Evolutionary conservation across 2,113 vertebrate genomes (phyloP).

Genomic region (Cottus gobio): DNA sequence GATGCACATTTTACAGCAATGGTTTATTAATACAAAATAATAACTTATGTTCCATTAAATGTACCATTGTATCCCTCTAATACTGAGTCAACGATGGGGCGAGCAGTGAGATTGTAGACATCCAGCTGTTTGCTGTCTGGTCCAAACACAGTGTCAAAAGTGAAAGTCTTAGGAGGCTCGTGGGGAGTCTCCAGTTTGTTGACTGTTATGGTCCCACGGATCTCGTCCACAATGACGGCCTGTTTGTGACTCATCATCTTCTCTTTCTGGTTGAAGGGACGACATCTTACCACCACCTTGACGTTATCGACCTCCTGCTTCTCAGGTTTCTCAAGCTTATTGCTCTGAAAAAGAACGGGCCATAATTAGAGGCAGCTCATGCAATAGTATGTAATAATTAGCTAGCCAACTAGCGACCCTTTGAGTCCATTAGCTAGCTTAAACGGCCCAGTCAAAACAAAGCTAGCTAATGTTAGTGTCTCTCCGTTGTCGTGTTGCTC

Average conservation of each 20-base stretch:
- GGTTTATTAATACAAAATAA: not conserved
- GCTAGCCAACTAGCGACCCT: rapidly evolving
- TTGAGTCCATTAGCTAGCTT: not conserved
- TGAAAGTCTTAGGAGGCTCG: slow-evolving; percentile 97
- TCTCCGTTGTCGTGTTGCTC: slow-evolving; percentile 31
- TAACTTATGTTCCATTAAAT: not conserved
- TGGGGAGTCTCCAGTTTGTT: slow-evolving; percentile 92
- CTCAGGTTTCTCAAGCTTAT: slow-evolving; percentile 89
- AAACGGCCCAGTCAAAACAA: not conserved
- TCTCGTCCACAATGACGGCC: slow-evolving; percentile 94
- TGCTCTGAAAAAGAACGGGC: slow-evolving; percentile 77
- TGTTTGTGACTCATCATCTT: slow-evolving; percentile 88
- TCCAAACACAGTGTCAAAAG: slow-evolving; percentile 97
- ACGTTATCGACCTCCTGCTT: slow-evolving; percentile 93
- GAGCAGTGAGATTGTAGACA: slow-evolving; percentile 97
- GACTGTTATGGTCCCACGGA: slow-evolving; percentile 95
- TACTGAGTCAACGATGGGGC: slow-evolving; percentile 97
- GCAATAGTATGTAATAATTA: not conserved
- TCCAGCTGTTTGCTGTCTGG: slow-evolving; percentile 98
- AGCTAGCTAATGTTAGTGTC: not conserved
- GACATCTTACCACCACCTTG: slow-evolving; percentile 96
- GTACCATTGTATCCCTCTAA: slow-evolving; percentile 98
- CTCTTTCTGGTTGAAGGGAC: slow-evolving; percentile 95
- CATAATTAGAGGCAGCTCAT: not conserved
- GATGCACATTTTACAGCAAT: not conserved